Evolutionary conservation across 2,888 invertebrate genomes (phyloP).

Genomic region (Elaeidobius kamerunicus): DNA sequence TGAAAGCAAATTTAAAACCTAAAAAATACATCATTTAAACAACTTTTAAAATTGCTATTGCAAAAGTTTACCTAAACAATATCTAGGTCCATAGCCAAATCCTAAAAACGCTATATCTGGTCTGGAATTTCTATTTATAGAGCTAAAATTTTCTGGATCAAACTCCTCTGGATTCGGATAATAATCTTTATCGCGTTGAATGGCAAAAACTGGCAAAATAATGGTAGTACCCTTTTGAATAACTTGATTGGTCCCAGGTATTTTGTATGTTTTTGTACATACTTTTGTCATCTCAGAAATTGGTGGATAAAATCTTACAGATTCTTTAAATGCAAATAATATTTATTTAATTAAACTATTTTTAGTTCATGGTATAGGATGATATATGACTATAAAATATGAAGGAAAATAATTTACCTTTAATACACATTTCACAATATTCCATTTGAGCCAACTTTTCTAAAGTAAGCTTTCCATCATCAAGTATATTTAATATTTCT

Average conservation of each 20-base stretch:
- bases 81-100: slow-evolving; percentile 46
- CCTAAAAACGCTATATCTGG: slow-evolving; percentile 38
- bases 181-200: slow-evolving; percentile 37
- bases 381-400: too few relatives aligned
- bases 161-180: slow-evolving; percentile 37
- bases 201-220: slow-evolving; percentile 37
- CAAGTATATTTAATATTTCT: slow-evolving; percentile 30
- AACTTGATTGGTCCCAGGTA: slow-evolving; percentile 41
- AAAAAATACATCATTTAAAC: background rate
- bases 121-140: slow-evolving; percentile 30
- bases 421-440: slow-evolving; percentile 12
- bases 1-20: slow-evolving; percentile 37
- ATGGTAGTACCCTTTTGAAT: slow-evolving; percentile 44
- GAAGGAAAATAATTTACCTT: slow-evolving; percentile 3
- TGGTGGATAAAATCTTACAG: slow-evolving; percentile 45
- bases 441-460: slow-evolving; percentile 18
- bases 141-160: slow-evolving; percentile 37
- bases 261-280: slow-evolving; percentile 37
- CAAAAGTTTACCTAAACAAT: slow-evolving; percentile 41
- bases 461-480: slow-evolving; percentile 11
- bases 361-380: too few relatives aligned
- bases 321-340: slow-evolving; percentile 46
- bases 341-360: too few relatives aligned
- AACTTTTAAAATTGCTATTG: background rate
- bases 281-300: slow-evolving; percentile 34